Conservation (phyloP, 2,113 vertebrate genomes). For the Dasyurus viverrinus region DNA sequence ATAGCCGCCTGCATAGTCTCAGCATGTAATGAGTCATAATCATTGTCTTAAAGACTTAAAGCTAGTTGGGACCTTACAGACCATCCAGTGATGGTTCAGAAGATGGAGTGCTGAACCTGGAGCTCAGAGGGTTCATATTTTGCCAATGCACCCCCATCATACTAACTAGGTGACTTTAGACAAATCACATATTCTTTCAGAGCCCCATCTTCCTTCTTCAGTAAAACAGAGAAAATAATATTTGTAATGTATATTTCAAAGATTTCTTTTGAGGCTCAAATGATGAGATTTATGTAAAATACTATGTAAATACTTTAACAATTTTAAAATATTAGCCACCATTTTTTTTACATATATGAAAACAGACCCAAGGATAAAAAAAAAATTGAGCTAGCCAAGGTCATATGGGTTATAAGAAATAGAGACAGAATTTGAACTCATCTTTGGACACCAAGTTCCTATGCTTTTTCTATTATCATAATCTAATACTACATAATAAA, state of each 20-base stretch:
- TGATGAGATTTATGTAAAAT: background rate
- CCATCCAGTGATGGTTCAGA: background rate
- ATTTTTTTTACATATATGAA: background rate
- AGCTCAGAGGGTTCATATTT: background rate
- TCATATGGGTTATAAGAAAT: background rate
- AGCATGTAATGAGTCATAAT: background rate
- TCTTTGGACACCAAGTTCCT: background rate
- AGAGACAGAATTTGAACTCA: background rate
- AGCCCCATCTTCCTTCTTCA: background rate
- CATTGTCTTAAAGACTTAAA: background rate
- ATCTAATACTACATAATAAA: background rate
- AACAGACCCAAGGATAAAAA: background rate
- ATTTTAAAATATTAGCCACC: background rate
- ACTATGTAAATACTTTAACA: background rate
- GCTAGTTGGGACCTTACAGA: background rate
- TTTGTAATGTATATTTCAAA: background rate
- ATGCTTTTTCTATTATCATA: background rate
- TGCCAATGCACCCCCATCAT: background rate
- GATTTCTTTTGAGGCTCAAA: background rate
- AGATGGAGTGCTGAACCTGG: background rate
- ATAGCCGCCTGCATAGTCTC: background rate
- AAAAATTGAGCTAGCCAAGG: background rate
- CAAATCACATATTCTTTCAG: background rate
- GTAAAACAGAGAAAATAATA: background rate
- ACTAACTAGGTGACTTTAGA: background rate